Evolutionary conservation across 2,113 vertebrate species (phyloP), one percentile per base, ranked within the genome.

Genomic region (Lophura nycthemera): DNA sequence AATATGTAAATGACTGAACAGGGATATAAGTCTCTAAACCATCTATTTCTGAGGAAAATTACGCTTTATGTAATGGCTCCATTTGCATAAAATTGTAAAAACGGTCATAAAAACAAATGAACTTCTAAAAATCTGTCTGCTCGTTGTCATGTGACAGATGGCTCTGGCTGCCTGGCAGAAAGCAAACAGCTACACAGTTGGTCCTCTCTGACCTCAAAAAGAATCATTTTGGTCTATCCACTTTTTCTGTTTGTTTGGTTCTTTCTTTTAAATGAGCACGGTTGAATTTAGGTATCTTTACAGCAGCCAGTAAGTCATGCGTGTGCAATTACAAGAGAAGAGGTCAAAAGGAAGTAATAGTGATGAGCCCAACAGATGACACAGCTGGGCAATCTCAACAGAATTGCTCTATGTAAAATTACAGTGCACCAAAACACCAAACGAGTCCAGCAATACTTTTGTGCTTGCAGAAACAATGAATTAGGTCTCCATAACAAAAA

Each of bases 311-410:
- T 89, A 93, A 95, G 79, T 88, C 91, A 95, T 78, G 76, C 72
- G 20, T 13, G 61, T 5, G 61, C 81, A 95, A 91, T 92, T 94
- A 92, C 65, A 57, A 57, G 18, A 89, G 92, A 88, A 73, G 72
- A 93, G 88, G 95, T 92, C 91, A 93, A 86, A 92, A 96, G 93
- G 94, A 96, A 96, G 82, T 74, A 91, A 81, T n/a, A 91, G 88
- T 3, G 73, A 95, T 48, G 94, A 91, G 91, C 43, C 63, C 70
- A 86, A 40, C 61, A 92, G 93, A 86, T 92, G 89, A 95, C 93
- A 89, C 56, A 95, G 91, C 75, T 7, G 54, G 43, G 86, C 78
- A 73, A 89, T 80, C 93, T 82, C 88, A 85, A 45, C 29, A 90
- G 59, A 6, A 65, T 63, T 83, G 86, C 86, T 47, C 43, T 42